Evolutionary conservation across 2,797 vertebrate species (phyloP), one percentile per base, ranked within the genome.

Genomic region (Pangasius djambal): DNA sequence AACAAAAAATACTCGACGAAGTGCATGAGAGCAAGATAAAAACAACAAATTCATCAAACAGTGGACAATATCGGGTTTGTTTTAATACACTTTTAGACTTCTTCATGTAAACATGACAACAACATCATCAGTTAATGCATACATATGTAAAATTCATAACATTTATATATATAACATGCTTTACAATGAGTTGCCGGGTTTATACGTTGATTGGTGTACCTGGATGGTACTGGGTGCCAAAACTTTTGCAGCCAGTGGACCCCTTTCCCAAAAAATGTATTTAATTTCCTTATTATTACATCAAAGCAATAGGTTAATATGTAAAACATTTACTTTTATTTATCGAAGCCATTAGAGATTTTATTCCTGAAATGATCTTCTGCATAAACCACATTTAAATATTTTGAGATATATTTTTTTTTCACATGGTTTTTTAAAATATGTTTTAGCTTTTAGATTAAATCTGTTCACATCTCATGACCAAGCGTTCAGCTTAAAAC

Each of bases 1-100:
- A 83, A 40, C 4, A 37, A 55, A 69, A 88, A 55, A 50, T 7
- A 77, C 40, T 48, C 25, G 9, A 88, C 25, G 74, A 88, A 48
- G 18, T 63, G 40, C 79, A 75, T 50, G 12, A 10, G n/a, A 65
- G 2, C 12, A 28, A 15, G 13, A 16, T 52, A 25, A 78, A 31
- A 78, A 55, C 15, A 34, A 28, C 40, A 40, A 40, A 37, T 72
- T 20, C 0, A 37, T 22, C 67, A 75, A 31, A 63, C 18, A 55
- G 16, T 2, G n/a, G 12, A 77, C 31, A 67, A 67, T 57, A 65
- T 2, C n/a, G 25, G n/a, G 40, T 67, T 40, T 61, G 40, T 81
- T 61, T 83, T 28, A 9, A 63, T 18, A 28, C 22, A 28, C 31
- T 81, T 79, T 31, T 34, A 52, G 31, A 20, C 34, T 4, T 34